Conservation (phyloP, 2,113 vertebrate species). For the Formicarius rufipectus region DNA sequence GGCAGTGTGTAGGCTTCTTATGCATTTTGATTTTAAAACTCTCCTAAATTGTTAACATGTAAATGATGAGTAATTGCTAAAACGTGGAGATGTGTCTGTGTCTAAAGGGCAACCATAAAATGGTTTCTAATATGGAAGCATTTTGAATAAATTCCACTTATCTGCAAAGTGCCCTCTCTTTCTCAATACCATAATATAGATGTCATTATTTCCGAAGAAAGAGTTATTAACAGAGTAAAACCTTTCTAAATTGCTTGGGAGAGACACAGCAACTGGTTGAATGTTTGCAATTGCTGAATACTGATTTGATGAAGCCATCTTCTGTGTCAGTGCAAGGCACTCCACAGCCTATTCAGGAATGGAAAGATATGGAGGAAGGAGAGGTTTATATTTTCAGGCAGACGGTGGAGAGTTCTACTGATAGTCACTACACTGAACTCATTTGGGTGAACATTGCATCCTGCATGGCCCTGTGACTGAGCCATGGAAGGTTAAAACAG, state of each 20-base stretch:
- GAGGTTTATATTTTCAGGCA: not conserved
- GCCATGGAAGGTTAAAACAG: not conserved
- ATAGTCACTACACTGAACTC: not conserved
- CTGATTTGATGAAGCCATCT: not conserved
- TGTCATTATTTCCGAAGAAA: slow-evolving; percentile 13
- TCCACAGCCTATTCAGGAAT: not conserved
- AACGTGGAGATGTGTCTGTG: not conserved
- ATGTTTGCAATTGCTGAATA: not conserved
- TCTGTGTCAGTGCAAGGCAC: not conserved
- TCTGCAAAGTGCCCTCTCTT: not conserved
- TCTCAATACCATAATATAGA: not conserved
- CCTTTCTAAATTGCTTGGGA: not conserved
- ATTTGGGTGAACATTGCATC: not conserved
- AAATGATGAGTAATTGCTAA: slow-evolving; percentile 18
- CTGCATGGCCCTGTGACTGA: not conserved
- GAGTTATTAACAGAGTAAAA: not conserved
- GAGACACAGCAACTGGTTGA: not conserved
- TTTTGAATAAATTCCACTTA: slow-evolving; percentile 32
- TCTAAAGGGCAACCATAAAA: slow-evolving; percentile 29
- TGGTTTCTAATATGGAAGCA: not conserved
- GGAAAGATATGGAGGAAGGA: not conserved
- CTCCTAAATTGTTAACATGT: not conserved
- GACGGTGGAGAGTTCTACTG: not conserved
- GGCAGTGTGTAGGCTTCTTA: not conserved
- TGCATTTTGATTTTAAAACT: not conserved